phyloP scores from a whole-genome alignment of 2,797 vertebrate genomes.

The Tarsius wallacei region DNA sequence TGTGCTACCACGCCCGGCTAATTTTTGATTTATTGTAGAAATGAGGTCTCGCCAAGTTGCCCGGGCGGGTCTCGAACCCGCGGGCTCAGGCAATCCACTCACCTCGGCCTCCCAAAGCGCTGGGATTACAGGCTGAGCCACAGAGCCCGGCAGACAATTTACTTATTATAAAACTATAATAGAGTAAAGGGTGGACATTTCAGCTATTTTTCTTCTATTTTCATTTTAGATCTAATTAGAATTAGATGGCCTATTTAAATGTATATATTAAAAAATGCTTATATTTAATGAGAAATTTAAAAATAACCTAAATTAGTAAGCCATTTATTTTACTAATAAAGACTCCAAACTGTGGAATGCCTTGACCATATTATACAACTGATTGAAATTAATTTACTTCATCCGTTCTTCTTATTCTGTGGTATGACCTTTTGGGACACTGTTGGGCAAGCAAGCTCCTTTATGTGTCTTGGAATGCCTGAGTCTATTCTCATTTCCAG shows the following conservation, averaged over 20 bases:
- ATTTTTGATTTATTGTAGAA: too few relatives aligned
- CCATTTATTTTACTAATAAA: slow-evolving; percentile 62
- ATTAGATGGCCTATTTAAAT: slow-evolving; percentile 69
- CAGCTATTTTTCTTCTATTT: slow-evolving; percentile 53
- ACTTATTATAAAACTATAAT: too few relatives aligned
- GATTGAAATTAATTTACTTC: neutral
- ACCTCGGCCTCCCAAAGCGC: too few relatives aligned
- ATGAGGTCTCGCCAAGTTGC: too few relatives aligned
- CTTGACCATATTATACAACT: neutral
- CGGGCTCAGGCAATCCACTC: too few relatives aligned
- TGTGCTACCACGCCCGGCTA: too few relatives aligned
- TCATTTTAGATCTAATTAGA: slow-evolving; percentile 68
- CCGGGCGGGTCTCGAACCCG: too few relatives aligned
- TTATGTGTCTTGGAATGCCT: neutral
- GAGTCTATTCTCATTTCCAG: neutral
- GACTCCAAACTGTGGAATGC: slow-evolving; percentile 19
- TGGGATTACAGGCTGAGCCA: too few relatives aligned
- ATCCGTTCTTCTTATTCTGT: neutral
- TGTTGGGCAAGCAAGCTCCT: neutral
- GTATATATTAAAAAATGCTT: neutral
- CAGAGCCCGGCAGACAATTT: too few relatives aligned
- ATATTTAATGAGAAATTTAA: slow-evolving; percentile 48
- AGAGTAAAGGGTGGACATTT: slow-evolving; percentile 68
- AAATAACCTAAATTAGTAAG: slow-evolving; percentile 52
- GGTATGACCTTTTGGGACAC: neutral